Evolutionary conservation across 2,888 invertebrate species (phyloP), one percentile per base, ranked within the genome.

Genomic region (Nomada ferruginata): DNA sequence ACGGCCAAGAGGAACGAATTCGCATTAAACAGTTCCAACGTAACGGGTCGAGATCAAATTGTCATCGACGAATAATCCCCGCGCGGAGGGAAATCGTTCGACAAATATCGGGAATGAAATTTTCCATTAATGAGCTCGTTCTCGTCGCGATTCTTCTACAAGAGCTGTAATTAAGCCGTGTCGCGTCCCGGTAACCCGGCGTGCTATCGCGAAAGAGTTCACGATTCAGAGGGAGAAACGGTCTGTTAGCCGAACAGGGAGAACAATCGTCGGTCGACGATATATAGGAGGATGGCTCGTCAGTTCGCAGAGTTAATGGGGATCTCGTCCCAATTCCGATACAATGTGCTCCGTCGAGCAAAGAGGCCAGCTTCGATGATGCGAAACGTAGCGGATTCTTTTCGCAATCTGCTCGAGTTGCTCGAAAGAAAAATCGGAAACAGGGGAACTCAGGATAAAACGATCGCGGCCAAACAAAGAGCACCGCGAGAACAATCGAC

Each of bases 301-400:
- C 72, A 83, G 68, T 72, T 77, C 79, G 76, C 71, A 44, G 73
- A 83, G 79, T 83, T 79, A 84, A 84, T 79, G 83, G 79, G 79
- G 73, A 84, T 79, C 79, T 76, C 81, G 79, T 79, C 79, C 83
- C 84, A 80, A 79, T 84, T 83, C 76, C 79, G 79, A 79, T 79
- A 83, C 79, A 83, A 80, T 76, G 83, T 76, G 83, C 78, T 83
- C 78, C 71, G 66, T 68, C 44, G 79, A 82, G 82, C 83, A 84
- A 83, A 73, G 71, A 79, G 83, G 73, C 11, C 79, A 65, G 61
- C 79, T 59, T 59, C 79, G 79, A 65, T 83, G 69, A 83, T 83
- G 75, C 69, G 75, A 71, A 83, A 83, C 82, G 69, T 73, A 57
- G 60, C 65, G 36, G 59, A 72, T 74, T 60, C 75, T 70, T 70